Percentiles rank a stretch among this genome's conserved stretches.
Evolutionary conservation across 1,140 invertebrate genomes (phyloP).

Genomic region (Stegodyphus mimosarum): DNA sequence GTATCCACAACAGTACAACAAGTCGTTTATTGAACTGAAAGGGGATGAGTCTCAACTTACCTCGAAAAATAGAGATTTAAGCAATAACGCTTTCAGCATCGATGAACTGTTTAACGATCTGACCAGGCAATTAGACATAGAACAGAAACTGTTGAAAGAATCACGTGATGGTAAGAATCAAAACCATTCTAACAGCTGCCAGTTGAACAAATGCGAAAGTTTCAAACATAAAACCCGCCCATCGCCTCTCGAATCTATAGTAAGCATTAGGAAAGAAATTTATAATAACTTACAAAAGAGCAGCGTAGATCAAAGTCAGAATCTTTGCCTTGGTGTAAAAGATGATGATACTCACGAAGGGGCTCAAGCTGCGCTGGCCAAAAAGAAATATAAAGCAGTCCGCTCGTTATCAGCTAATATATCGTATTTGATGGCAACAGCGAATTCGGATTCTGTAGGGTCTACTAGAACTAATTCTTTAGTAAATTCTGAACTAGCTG

Average conservation of each 20-base stretch:
- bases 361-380: neutral
- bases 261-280: constrained; percentile 34
- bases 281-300: constrained; percentile 32
- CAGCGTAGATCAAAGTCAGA: neutral
- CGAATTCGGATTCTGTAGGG: neutral
- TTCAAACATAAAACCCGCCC: neutral
- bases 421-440: constrained; percentile 25
- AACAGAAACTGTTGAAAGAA: constrained; percentile 41
- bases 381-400: constrained; percentile 45
- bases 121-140: constrained; percentile 32
- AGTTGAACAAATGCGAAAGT: neutral
- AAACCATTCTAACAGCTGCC: neutral
- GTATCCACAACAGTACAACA: no score
- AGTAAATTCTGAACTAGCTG: no score
- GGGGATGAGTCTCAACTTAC: neutral
- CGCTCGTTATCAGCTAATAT: constrained; percentile 48
- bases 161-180: constrained; percentile 11
- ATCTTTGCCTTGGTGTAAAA: neutral
- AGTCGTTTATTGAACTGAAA: neutral
- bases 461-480: neutral
- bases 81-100: neutral
- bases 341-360: neutral
- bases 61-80: neutral
- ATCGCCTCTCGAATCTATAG: constrained; percentile 1
- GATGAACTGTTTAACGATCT: constrained; percentile 49